phyloP scores from a whole-genome alignment of 2,113 vertebrate genomes.

The Sorex araneus region DNA sequence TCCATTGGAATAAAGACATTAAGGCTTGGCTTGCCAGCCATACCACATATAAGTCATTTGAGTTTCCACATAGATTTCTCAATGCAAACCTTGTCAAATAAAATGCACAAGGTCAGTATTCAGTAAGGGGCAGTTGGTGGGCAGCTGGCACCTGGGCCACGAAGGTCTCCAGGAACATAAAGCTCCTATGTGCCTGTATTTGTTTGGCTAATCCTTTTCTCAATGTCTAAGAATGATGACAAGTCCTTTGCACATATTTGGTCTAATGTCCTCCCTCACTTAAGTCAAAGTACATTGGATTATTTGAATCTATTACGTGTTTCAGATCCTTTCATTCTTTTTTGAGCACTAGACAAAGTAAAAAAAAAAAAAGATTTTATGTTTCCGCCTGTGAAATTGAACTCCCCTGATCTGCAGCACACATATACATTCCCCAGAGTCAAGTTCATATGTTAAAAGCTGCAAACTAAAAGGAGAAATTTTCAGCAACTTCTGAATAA shows the following conservation, averaged over 20 bases:
- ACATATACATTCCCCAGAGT: constrained; percentile 52
- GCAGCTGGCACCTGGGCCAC: constrained; percentile 51
- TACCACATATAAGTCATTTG: constrained; percentile 67
- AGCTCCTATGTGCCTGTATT: constrained; percentile 54
- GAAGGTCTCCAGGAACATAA: constrained; percentile 62
- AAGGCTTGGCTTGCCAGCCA: constrained; percentile 60
- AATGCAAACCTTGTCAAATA: constrained; percentile 74
- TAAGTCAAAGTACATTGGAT: constrained; percentile 34
- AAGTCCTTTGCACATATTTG: constrained; percentile 29
- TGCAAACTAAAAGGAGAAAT: constrained; percentile 60
- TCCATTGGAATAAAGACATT: constrained; percentile 76
- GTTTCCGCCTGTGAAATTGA: constrained; percentile 68
- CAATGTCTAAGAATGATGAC: constrained; percentile 71
- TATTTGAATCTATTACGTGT: background rate
- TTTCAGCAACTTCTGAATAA: constrained; percentile 66
- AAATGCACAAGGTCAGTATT: constrained; percentile 76
- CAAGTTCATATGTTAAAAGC: constrained; percentile 57
- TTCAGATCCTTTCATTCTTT: constrained; percentile 54
- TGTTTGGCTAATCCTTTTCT: constrained; percentile 72
- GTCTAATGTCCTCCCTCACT: constrained; percentile 74
- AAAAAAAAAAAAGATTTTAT: constrained; percentile 43
- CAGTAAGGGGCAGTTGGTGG: constrained; percentile 64
- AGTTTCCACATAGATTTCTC: constrained; percentile 73
- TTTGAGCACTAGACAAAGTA: constrained; percentile 50
- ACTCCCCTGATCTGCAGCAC: constrained; percentile 55